A percentile compares a stretch with the other conserved stretches of the same genome.
Conservation (phyloP, 2,797 vertebrate genomes). For the Notoglanidium macrostoma region DNA sequence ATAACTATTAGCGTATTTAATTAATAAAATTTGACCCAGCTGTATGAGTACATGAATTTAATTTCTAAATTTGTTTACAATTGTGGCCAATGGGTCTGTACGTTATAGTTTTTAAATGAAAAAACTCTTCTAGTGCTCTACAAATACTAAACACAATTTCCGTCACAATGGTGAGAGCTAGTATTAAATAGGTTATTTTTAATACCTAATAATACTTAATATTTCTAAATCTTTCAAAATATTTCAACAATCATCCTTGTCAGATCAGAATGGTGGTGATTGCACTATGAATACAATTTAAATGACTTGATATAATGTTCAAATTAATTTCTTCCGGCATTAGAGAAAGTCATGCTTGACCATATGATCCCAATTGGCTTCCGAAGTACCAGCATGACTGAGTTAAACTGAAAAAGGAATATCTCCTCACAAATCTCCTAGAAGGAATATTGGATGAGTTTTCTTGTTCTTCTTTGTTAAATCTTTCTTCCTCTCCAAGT, state of each 20-base stretch:
- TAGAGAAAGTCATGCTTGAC: not conserved
- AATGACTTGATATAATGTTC: not conserved
- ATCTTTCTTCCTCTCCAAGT: conserved; percentile 20
- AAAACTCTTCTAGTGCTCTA: not conserved
- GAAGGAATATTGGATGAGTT: conserved; percentile 8
- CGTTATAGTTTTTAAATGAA: not conserved
- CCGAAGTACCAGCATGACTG: conserved; percentile 43
- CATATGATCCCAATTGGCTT: not conserved
- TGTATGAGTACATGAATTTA: not conserved
- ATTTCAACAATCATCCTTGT: not conserved
- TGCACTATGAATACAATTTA: not conserved
- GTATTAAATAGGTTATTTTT: not conserved
- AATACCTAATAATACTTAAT: not conserved
- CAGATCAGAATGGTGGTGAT: not conserved
- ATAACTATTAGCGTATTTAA: not conserved
- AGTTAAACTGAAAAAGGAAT: conserved; percentile 55
- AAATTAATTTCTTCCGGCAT: not conserved
- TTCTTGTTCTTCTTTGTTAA: not conserved
- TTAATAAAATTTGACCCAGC: not conserved
- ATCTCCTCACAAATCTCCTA: conserved; percentile 23
- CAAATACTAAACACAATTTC: not conserved
- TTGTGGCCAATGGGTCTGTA: not conserved
- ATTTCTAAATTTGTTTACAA: not conserved
- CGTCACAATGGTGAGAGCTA: not conserved
- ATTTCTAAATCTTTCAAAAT: not conserved